Evolutionary conservation across 2,888 invertebrate species (phyloP), one percentile per base, ranked within the genome.

Genomic region (Hipparchia sbordonii): DNA sequence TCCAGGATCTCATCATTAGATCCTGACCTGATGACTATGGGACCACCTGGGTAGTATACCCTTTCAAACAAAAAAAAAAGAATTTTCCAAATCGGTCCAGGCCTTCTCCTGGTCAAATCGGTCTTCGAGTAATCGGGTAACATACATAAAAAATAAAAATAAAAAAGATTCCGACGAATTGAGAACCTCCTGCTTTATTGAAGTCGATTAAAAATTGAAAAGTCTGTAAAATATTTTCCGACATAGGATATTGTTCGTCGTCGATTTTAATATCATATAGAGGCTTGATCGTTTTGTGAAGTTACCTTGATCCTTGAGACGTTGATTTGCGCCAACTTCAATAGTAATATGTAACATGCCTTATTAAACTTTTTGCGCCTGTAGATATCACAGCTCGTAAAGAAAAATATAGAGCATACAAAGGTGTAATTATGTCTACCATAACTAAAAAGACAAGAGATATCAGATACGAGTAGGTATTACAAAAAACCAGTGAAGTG

Each of bases 401-500:
- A 6, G 8, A 13, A 23, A 62, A 51, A 65, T 46, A 63, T 63
- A 48, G 63, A 51, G 6, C 51, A 65, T 33, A 23, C 33, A 10
- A 59, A 65, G 23, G 2, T 23, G 5, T 23, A 33, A 13, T n/a
- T 63, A 23, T 9, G 33, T 3, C 5, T 23, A 63, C 46, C 63
- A 48, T 39, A 39, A 48, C 23, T 23, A 52, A 65, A 51, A 23
- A 7, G 23, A 65, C 13, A 23, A 65, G 9, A 48, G 51, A 67
- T 13, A 23, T 23, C 23, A 23, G 23, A 23, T 23, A 23, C 23
- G 23, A 23, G 23, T 23, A 23, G 57, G 46, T 57, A 74, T 77
- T 75, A 75, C 72, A 72, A 75, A 74, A 76, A 74, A 13, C 39
- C 74, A 75, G 10, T 75, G 70, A 74, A 70, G 75, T 70, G 76